Evolutionary conservation across 2,888 invertebrate species (phyloP), one percentile per base, ranked within the genome.

Genomic region (Temnothorax ravouxi): DNA sequence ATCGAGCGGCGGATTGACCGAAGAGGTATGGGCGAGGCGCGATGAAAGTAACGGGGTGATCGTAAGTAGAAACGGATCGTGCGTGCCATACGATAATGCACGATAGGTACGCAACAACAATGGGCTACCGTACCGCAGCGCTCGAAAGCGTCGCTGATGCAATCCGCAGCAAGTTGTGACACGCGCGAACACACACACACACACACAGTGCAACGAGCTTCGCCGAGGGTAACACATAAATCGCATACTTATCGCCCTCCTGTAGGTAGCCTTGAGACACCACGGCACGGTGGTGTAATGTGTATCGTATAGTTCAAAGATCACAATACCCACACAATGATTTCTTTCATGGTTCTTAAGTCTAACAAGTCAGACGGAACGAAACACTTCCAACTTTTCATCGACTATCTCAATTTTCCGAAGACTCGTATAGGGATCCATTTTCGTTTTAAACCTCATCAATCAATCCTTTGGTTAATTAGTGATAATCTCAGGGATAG

Each of bases 61-160:
- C 62, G 81, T 81, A 75, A 81, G 72, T 81, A 11, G 74, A 75
- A 75, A 75, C 62, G 64, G 52, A 81, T 81, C 81, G 62, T 75
- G 64, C 81, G 64, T 81, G 52, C 81, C 81, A 72, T 81, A 75
- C 75, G 81, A 62, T 75, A 75, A 81, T 75, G 54, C 75, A 75
- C 38, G 29, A 38, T 76, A 54, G 66, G n/a, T 76, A 82, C 77
- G 86, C 91, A 89, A 92, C 91, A 89, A 92, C 93, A 92, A 92
- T 92, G 88, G 88, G 38, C 87, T 89, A 91, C 38, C 47, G 71
- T 44, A 88, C 89, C 91, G 6, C 56, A 15, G 91, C 90, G 88
- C 87, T 91, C 88, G 92, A 92, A 93, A 92, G 92, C 91, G 89
- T 91, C 88, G 88, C 91, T 91, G 91, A 89, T 89, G 91, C 91